Evolutionary conservation across 1,140 invertebrate species (phyloP), one percentile per base, ranked within the genome.

Genomic region (Magallana gigas): DNA sequence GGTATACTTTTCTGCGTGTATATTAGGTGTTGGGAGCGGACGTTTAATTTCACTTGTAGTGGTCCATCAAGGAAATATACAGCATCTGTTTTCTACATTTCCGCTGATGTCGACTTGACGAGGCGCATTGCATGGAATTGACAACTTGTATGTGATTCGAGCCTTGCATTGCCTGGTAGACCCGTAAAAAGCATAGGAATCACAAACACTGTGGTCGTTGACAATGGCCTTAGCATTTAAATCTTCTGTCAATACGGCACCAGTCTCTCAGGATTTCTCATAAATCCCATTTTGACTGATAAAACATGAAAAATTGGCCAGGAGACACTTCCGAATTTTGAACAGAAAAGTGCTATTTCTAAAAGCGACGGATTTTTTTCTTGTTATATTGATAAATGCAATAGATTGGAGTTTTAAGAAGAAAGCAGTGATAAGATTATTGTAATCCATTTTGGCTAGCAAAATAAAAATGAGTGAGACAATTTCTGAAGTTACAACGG

Each of bases 281-380:
- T 76, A 76, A 76, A 76, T 76, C 68, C 68, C 68, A 76, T 76
- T 76, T 23, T 76, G 23, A 76, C 68, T 76, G 68, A 76, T 76
- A 76, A 76, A 76, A 76, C 68, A 76, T 76, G 68, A 76, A 76
- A 76, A 76, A 76, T 12, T 76, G 23, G 68, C 23, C 8, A 76
- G 36, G 68, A 76, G 14, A 36, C 23, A 14, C 68, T 76, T 76
- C 36, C 23, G 23, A 12, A 29, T 36, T 76, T 76, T 76, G 23
- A 29, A 11, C 23, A 29, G 29, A 76, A 76, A 76, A 64, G 18
- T 16, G 16, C 16, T 29, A 76, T 29, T 29, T 11, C 23, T 76
- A 36, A 76, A 76, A 76, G 68, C 36, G 68, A 9, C 6, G 68
- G 23, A 76, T 76, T 76, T 76, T 29, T 23, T 23, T 23, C 23